Conservation (phyloP, 2,797 vertebrate genomes). For the Acomys russatus region DNA sequence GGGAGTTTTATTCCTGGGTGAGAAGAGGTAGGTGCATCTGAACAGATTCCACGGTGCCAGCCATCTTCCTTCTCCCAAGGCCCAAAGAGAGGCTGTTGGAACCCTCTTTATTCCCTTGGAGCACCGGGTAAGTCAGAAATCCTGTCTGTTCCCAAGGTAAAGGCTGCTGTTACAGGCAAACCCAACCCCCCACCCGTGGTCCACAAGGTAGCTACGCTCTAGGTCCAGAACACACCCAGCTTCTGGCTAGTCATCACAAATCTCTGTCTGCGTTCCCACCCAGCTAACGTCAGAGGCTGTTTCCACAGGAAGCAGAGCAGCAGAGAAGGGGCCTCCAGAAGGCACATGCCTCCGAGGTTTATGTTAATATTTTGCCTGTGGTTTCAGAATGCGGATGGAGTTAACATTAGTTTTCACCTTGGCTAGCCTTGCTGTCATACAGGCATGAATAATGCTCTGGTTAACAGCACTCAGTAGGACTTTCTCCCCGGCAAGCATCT, state of each 20-base stretch:
- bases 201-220: background rate
- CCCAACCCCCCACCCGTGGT: rapidly evolving
- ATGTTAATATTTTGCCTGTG: background rate
- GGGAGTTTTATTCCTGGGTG: background rate
- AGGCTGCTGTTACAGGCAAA: rapidly evolving
- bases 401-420: background rate
- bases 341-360: background rate
- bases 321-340: background rate
- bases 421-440: too few relatives aligned
- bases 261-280: background rate
- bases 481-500: rapidly evolving
- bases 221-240: too few relatives aligned
- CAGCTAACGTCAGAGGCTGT: background rate
- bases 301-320: background rate
- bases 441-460: background rate
- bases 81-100: rapidly evolving
- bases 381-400: background rate
- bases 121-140: background rate
- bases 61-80: too few relatives aligned
- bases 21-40: background rate
- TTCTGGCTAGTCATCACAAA: background rate
- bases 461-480: background rate
- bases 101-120: background rate
- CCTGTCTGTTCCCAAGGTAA: background rate
- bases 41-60: background rate